phyloP scores from a whole-genome alignment of 2,113 vertebrate genomes.

The Phaethornis superciliosus region DNA sequence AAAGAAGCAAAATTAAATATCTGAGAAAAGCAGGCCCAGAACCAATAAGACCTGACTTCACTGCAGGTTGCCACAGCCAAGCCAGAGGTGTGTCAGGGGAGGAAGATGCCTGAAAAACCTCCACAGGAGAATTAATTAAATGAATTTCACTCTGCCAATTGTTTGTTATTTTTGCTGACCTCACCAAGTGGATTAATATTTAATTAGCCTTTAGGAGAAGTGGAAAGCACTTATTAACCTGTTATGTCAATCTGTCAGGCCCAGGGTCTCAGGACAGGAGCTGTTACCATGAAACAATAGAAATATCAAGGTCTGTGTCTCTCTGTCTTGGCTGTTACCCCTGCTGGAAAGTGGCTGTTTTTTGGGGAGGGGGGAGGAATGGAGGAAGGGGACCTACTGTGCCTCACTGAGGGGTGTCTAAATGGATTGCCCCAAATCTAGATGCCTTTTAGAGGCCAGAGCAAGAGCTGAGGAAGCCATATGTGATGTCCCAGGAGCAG shows the following conservation, averaged over 20 bases:
- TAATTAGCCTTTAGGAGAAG: slow-evolving; percentile 97
- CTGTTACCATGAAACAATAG: slow-evolving; percentile 68
- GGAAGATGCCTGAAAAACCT: slow-evolving; percentile 76
- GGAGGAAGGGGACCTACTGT: background rate
- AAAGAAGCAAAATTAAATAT: slow-evolving; percentile 45
- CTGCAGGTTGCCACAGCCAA: slow-evolving; percentile 28
- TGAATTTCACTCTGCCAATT: slow-evolving; percentile 85
- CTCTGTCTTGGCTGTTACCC: fast-evolving
- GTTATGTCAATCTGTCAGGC: slow-evolving; percentile 94
- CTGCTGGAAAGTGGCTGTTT: background rate
- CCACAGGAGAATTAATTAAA: slow-evolving; percentile 91
- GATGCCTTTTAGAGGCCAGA: background rate
- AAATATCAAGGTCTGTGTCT: slow-evolving; percentile 2
- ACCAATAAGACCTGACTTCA: slow-evolving; percentile 70
- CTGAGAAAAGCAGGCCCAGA: slow-evolving; percentile 19
- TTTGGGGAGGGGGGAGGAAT: background rate
- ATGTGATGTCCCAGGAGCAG: background rate
- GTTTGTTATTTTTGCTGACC: slow-evolving; percentile 95
- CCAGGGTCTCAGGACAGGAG: slow-evolving; percentile 78
- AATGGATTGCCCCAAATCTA: background rate
- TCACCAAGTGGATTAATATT: slow-evolving; percentile 98
- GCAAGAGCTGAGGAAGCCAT: background rate
- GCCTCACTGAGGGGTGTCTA: background rate
- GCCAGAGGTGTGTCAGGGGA: slow-evolving; percentile 64
- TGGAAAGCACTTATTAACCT: slow-evolving; percentile 97